Conservation (phyloP, 1,140 invertebrate species). For the Ectropis grisescens region DNA sequence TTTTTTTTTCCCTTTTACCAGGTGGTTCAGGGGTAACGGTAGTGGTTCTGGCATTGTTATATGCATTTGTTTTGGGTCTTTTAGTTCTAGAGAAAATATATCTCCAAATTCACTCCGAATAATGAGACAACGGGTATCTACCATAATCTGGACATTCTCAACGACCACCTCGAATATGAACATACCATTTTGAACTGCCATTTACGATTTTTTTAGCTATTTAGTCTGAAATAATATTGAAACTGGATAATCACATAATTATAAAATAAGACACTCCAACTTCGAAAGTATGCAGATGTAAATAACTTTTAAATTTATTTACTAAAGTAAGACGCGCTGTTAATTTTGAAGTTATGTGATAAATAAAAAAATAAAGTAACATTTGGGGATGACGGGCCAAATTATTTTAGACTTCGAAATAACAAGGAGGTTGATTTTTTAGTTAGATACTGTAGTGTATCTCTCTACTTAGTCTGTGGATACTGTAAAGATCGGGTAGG, state of each 20-base stretch:
- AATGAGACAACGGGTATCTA: slow-evolving; percentile 37
- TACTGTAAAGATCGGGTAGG: too few species aligned
- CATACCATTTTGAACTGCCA: slow-evolving; percentile 46
- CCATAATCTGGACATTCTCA: slow-evolving; percentile 44
- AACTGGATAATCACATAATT: neutral
- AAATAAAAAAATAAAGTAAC: too few species aligned
- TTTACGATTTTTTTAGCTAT: slow-evolving; percentile 25
- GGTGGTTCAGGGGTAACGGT: slow-evolving; percentile 50
- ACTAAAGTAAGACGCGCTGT: too few species aligned
- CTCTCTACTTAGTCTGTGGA: too few species aligned
- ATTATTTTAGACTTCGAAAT: too few species aligned
- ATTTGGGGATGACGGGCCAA: too few species aligned
- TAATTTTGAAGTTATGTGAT: too few species aligned
- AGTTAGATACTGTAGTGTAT: too few species aligned
- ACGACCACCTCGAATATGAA: slow-evolving; percentile 62
- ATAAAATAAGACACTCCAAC: neutral
- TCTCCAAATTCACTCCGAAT: slow-evolving; percentile 54
- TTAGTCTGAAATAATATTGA: slow-evolving; percentile 12
- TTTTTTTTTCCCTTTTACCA: slow-evolving; percentile 44
- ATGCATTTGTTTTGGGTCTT: slow-evolving; percentile 58
- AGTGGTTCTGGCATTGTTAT: slow-evolving; percentile 57
- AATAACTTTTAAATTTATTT: too few species aligned
- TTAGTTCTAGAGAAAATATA: slow-evolving; percentile 56
- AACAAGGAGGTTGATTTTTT: too few species aligned
- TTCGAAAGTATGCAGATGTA: too few species aligned